A percentile compares a stretch with the other conserved stretches of the same genome.
Evolutionary conservation across 2,797 vertebrate genomes (phyloP).

Genomic region (Sarcophilus harrisii): DNA sequence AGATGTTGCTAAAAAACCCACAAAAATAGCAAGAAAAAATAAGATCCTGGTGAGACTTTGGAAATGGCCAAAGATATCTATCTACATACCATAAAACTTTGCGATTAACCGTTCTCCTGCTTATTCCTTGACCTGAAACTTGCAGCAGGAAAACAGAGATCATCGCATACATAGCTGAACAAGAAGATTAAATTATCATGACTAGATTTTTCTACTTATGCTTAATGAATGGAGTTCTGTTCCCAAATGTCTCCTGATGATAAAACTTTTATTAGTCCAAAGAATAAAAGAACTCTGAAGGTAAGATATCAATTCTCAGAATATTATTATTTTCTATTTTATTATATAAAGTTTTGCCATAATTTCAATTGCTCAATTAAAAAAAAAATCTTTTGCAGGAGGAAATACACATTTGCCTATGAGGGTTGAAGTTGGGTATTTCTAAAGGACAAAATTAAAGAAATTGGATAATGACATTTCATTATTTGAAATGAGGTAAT

Average conservation of each 20-base stretch:
- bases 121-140: neutral
- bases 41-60: neutral
- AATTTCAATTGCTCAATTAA: constrained; percentile 34
- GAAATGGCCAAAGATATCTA: neutral
- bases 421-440: constrained; percentile 20
- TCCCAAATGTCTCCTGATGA: constrained; percentile 42
- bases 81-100: neutral
- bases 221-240: constrained; percentile 48
- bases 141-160: constrained; percentile 22
- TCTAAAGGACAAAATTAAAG: constrained; percentile 39
- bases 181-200: constrained; percentile 56
- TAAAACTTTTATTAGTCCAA: constrained; percentile 46
- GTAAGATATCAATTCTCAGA: neutral
- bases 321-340: constrained; percentile 27
- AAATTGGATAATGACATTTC: neutral
- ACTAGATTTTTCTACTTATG: constrained; percentile 63
- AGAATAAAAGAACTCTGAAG: constrained; percentile 52
- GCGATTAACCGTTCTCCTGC: neutral
- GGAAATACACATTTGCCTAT: constrained; percentile 13
- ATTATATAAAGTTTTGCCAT: constrained; percentile 28
- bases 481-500: constrained; percentile 24
- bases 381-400: neutral
- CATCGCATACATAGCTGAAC: constrained; percentile 4
- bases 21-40: neutral
- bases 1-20: neutral